Evolutionary conservation across 2,888 invertebrate genomes (phyloP).

Genomic region (Onchidella celtica): DNA sequence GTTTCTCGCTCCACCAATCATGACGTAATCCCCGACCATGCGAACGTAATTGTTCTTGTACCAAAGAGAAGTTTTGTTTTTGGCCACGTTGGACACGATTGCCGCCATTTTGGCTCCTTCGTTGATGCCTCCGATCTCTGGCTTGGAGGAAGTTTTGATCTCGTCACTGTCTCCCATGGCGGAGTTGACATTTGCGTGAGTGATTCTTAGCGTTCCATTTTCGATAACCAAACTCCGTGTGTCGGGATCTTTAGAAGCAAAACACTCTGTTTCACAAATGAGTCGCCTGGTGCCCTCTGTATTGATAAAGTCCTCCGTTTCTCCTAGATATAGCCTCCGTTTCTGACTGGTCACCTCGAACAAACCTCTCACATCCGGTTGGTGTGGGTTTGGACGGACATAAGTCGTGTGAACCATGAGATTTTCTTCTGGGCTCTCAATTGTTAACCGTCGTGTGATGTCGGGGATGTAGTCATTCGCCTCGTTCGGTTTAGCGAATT

Average conservation of each 20-base stretch:
- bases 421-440: constrained; percentile 31
- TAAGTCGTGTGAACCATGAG: constrained; percentile 29
- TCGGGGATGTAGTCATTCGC: background rate
- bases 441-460: background rate
- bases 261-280: constrained; percentile 40
- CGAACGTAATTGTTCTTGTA: background rate
- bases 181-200: background rate
- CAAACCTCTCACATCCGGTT: background rate
- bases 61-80: background rate
- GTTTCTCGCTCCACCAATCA: background rate
- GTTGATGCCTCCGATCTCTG: background rate
- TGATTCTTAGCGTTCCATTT: background rate
- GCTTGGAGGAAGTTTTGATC: background rate
- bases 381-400: constrained; percentile 18
- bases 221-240: constrained; percentile 17
- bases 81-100: background rate
- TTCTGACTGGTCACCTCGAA: background rate
- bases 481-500: background rate
- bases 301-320: background rate
- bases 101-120: background rate
- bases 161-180: background rate
- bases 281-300: constrained; percentile 22
- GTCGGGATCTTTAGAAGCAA: constrained; percentile 4
- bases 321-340: constrained; percentile 11
- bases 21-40: constrained; percentile 26